Evolutionary conservation across 2,888 invertebrate species (phyloP).

Genomic region (Melanostoma mellinum): DNA sequence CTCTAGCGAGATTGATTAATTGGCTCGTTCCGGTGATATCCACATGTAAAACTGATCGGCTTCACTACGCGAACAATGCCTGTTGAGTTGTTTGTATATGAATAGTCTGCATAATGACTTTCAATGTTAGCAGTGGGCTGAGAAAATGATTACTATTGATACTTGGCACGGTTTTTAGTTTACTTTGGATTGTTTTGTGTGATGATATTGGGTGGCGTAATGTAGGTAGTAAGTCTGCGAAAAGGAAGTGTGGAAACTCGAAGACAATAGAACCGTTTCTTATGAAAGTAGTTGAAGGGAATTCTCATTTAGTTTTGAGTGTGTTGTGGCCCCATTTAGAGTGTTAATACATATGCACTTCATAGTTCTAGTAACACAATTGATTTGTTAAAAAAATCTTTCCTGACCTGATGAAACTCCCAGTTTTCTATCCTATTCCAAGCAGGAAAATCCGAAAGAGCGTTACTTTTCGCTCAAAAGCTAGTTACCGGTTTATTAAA

Average conservation of each 20-base stretch:
- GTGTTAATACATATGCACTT: too few species aligned
- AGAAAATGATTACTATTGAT: constrained; percentile 8
- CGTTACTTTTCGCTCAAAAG: too few species aligned
- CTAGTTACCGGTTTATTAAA: too few species aligned
- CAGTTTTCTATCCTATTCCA: too few species aligned
- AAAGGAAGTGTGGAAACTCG: constrained; percentile 32
- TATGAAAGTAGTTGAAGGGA: too few species aligned
- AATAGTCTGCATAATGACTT: constrained; percentile 10
- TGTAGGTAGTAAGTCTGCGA: neutral
- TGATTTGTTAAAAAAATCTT: too few species aligned
- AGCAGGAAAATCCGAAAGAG: too few species aligned
- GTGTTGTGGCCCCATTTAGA: too few species aligned
- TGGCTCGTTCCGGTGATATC: constrained; percentile 65
- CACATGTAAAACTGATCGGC: constrained; percentile 54
- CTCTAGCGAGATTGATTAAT: constrained; percentile 55
- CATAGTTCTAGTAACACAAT: too few species aligned
- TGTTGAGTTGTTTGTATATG: constrained; percentile 2
- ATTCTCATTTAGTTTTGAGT: too few species aligned
- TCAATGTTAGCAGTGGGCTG: constrained; percentile 1
- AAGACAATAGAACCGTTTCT: constrained; percentile 1
- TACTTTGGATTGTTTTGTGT: constrained; percentile 20
- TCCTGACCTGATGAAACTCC: too few species aligned
- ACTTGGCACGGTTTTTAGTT: constrained; percentile 29
- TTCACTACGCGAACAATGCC: constrained; percentile 31
- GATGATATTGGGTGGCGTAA: constrained; percentile 16